Evolutionary conservation across 23 tunicate genomes (phyloP), one percentile per base, ranked within the genome.

Genomic region (Trididemnum clinides): DNA sequence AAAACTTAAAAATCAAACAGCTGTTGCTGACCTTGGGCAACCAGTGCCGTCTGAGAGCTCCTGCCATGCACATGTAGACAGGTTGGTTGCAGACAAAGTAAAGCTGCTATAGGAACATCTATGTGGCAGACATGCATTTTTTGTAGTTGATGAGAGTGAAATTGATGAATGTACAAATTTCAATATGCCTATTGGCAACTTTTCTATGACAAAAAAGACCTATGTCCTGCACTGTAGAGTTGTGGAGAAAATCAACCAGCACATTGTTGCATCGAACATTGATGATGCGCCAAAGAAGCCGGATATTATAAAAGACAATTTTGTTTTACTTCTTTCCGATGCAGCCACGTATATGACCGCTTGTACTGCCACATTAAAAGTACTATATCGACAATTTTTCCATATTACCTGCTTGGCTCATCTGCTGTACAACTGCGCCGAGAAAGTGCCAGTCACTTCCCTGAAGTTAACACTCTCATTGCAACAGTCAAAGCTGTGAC

Each of bases 341-440:
- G 77, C 77, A 70, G 77, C 77, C 10, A 70, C 71, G 30, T 80
- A 57, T 80, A 80, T 80, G 85, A 80, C 86, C 34, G 83, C 82
- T 82, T 82, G 86, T 58, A 66, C 83, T 73, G 27, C 83, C 83
- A 29, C 80, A 57, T 23, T 82, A 5, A 82, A 82, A 83, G 34
- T 34, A 5, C 81, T 82, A 25, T 82, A 10, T 58, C 86, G 83
- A 32, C 86, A 81, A 65, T 83, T 82, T 81, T 82, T 72, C 33
- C 86, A 82, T 81, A 58, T 82, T 33, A 82, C 86, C 82, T 82
- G 86, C 86, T 82, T 82, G 82, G 81, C 81, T 75, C 64, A 75
- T 38, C 64, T 75, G 81, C 25, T 54, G 84, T 35, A 78, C 84
- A 51, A 84, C 88, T 84, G 88, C 69, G 84, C 84, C 49, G 88